Conservation (phyloP, 2,888 invertebrate genomes). For the Paralinhomoeus sp. region DNA sequence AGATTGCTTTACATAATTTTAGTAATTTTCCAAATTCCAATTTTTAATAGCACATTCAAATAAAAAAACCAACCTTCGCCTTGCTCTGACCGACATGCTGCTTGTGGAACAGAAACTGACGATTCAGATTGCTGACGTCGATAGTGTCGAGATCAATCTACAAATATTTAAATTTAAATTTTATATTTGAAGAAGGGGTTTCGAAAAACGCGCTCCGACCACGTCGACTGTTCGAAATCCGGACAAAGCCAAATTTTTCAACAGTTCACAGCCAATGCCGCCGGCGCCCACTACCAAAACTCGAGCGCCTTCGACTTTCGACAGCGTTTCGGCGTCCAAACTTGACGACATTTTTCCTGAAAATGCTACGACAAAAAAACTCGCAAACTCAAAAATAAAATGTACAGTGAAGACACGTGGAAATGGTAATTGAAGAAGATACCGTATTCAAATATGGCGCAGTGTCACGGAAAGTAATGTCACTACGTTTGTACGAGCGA, state of each 20-base stretch:
- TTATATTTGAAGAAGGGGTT: neutral
- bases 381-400: too few relatives aligned
- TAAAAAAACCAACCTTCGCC: constrained; percentile 37
- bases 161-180: neutral
- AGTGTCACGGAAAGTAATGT: too few relatives aligned
- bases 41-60: too few relatives aligned
- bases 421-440: too few relatives aligned
- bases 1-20: too few relatives aligned
- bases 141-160: constrained; percentile 98
- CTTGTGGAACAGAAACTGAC: constrained; percentile 93
- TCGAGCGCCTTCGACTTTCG: neutral
- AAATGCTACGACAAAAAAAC: too few relatives aligned
- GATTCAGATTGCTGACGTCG: constrained; percentile 91
- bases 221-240: constrained; percentile 82
- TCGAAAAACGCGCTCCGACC: constrained; percentile 39
- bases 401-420: too few relatives aligned
- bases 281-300: constrained; percentile 57
- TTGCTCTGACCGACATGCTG: constrained; percentile 95
- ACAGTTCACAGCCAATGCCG: constrained; percentile 91
- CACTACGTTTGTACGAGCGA: too few relatives aligned
- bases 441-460: too few relatives aligned
- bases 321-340: too few relatives aligned
- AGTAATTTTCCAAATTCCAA: too few relatives aligned
- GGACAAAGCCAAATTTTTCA: constrained; percentile 82
- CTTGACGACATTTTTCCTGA: too few relatives aligned